Evolutionary conservation across 1,140 invertebrate species (phyloP), one percentile per base, ranked within the genome.

Genomic region (Cephus cinctus): DNA sequence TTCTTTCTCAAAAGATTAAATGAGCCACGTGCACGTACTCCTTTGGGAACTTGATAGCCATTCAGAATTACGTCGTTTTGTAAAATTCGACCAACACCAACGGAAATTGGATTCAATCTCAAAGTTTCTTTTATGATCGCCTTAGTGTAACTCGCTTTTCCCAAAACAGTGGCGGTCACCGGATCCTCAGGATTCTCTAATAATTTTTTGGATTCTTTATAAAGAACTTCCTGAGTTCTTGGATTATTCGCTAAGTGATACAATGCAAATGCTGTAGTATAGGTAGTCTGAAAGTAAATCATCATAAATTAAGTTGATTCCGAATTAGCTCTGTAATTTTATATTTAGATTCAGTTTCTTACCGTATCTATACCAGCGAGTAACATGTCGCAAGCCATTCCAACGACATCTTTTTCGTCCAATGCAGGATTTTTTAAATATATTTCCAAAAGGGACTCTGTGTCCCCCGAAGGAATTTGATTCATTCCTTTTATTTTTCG

Each of bases 361-460:
- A 89, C 88, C 41, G 93, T 96, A 70, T 95, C 92, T 25, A 94
- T 84, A 36, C 90, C 90, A 21, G 89, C 92, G 49, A 94, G 75
- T 4, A 95, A 64, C 65, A 93, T 83, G 73, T 95, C 92, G 20
- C 88, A 85, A 18, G 88, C 81, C 77, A 93, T 87, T 39, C 89
- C 89, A 16, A 88, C 77, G 5, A 94, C 76, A 73, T 95, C 92
- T 65, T 86, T 88, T 12, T 81, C 75, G 69, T 91, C 84, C 2
- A 92, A 60, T 53, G 82, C 81, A 2, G 82, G 73, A 50, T 83
- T 83, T 18, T 79, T 65, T 1, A 90, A 66, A 70, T 90, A 92
- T 11, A 79, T 78, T 41, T 83, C 79, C 31, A 92, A 67, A 9
- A 91, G 61, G 0, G 83, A 85, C 23, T 61, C 50, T 8, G 50